These are phyloP conservation scores for Saxidomus purpurata DNA, from an alignment of 1,140 invertebrate species.

Conservation along the genomic window DNA sequence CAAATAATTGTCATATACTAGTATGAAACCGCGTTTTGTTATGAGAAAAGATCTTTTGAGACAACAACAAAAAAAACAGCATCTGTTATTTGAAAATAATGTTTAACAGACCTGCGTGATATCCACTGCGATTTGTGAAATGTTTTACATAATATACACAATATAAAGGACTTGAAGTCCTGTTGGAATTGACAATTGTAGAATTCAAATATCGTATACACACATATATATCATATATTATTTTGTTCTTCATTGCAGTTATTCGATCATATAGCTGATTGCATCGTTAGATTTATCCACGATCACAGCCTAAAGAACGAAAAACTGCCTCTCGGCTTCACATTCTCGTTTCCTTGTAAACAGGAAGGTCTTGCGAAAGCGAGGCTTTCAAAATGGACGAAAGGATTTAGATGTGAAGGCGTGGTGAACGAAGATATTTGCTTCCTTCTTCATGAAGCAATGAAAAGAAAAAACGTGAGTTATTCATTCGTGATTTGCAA, in stretches of 20 bases:
- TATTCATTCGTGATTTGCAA: not conserved
- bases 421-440: conserved; percentile 96
- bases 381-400: conserved; percentile 96
- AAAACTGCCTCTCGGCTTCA: conserved; percentile 97
- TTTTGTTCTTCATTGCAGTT: conserved; percentile 87
- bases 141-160: too few species aligned
- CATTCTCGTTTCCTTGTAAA: conserved; percentile 98
- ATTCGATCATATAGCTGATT: conserved; percentile 99
- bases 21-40: too few species aligned
- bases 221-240: too few species aligned
- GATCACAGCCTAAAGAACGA: conserved; percentile 90
- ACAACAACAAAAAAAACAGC: too few species aligned
- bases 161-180: too few species aligned
- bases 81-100: too few species aligned
- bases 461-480: conserved; percentile 88
- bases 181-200: too few species aligned
- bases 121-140: too few species aligned
- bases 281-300: conserved; percentile 96
- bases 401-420: conserved; percentile 96
- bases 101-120: too few species aligned
- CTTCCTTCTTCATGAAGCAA: conserved; percentile 92
- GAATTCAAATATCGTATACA: too few species aligned
- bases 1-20: too few species aligned
- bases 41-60: too few species aligned
- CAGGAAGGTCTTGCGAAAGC: conserved; percentile 97